These are phyloP conservation scores for Cynopterus sphinx DNA, from an alignment of 2,797 vertebrate genomes.

Conservation along the genomic window DNA sequence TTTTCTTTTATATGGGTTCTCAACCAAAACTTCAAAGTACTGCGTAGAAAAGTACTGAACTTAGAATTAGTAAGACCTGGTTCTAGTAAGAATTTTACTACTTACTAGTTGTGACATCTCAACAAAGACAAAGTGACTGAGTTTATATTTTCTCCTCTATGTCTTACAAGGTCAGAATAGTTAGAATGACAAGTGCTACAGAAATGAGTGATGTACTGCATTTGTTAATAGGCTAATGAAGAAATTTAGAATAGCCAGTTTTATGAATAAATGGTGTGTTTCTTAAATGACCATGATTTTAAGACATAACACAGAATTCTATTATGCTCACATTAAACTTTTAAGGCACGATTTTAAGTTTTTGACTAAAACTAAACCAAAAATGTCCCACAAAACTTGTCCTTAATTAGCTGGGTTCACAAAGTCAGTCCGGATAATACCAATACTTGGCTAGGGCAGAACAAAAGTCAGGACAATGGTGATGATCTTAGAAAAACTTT, in stretches of 20 bases:
- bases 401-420: neutral
- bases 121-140: neutral
- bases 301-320: slow-evolving; percentile 7
- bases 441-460: neutral
- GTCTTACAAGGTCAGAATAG: neutral
- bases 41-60: neutral
- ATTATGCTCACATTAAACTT: slow-evolving; percentile 33
- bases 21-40: neutral
- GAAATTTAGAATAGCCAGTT: neutral
- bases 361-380: neutral
- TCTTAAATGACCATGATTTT: neutral
- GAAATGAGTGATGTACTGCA: neutral
- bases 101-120: neutral
- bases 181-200: neutral
- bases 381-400: neutral
- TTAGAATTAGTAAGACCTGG: neutral
- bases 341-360: slow-evolving; percentile 21
- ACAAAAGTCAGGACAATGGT: neutral
- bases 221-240: neutral
- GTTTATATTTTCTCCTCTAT: neutral
- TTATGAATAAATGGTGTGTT: neutral
- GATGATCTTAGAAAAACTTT: neutral
- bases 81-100: neutral
- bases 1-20: neutral
- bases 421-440: neutral